These are phyloP conservation scores for Zoanthus gigantus DNA, from an alignment of 92 coral and sea anemone species.

Conservation along the genomic window DNA sequence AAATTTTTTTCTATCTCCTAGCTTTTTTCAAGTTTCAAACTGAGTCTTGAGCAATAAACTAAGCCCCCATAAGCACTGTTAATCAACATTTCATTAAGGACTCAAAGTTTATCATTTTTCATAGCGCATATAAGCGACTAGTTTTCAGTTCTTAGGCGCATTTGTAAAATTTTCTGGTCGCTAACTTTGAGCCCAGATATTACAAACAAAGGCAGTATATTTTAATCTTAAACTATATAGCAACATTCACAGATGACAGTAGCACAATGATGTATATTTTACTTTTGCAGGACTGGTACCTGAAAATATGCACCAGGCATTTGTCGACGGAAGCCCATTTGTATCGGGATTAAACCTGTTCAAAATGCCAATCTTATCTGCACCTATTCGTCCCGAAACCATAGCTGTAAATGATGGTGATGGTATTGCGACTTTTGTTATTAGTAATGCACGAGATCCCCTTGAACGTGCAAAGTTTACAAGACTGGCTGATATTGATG, in stretches of 20 bases:
- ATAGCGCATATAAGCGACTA: too few relatives aligned
- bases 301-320: conserved; percentile 14
- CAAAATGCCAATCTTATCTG: conserved; percentile 12
- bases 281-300: conserved; percentile 20
- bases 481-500: conserved; percentile 42
- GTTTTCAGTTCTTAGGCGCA: too few relatives aligned
- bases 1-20: conserved; percentile 14
- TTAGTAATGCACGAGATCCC: conserved; percentile 13
- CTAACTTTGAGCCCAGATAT: neutral
- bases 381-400: conserved; percentile 26
- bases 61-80: conserved; percentile 8
- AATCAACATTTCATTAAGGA: neutral
- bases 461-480: conserved; percentile 15
- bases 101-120: too few relatives aligned
- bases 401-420: conserved; percentile 45
- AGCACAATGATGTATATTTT: neutral
- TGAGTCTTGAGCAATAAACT: conserved; percentile 25
- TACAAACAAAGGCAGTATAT: conserved; percentile 4
- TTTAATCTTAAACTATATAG: neutral
- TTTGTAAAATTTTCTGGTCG: too few relatives aligned
- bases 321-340: conserved; percentile 24
- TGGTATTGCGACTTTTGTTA: conserved; percentile 3
- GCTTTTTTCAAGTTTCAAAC: conserved; percentile 24
- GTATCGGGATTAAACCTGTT: conserved; percentile 3
- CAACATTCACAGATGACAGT: neutral